A percentile compares a stretch with the other conserved stretches of the same genome.
phyloP scores from a whole-genome alignment of 2,113 vertebrate species.

The Neodon shergylaensis region DNA sequence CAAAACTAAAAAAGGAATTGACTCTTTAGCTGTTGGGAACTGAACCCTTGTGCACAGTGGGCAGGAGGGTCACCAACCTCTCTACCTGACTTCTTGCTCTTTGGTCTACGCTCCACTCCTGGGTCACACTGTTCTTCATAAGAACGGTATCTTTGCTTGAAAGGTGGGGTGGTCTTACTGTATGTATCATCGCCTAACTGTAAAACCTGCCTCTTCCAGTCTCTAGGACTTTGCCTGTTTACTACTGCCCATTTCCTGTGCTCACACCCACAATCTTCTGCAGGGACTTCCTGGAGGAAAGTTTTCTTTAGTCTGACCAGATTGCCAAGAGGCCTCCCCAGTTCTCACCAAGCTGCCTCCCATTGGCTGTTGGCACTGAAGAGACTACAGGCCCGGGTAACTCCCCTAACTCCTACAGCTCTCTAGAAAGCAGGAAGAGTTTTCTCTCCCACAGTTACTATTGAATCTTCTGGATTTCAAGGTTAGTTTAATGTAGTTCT shows the following conservation, averaged over 20 bases:
- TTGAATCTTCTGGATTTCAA: slow-evolving; percentile 25
- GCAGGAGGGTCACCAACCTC: not conserved
- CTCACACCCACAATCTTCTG: not conserved
- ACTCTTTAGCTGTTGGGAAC: not conserved
- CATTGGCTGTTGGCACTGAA: not conserved
- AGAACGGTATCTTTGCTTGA: not conserved
- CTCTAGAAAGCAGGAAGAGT: not conserved
- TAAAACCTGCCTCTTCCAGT: not conserved
- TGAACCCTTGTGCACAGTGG: not conserved
- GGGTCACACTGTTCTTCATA: not conserved
- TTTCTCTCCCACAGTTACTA: not conserved
- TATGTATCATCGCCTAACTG: not conserved
- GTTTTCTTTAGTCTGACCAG: not conserved
- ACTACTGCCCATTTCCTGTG: slow-evolving; percentile 7
- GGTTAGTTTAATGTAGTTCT: not conserved
- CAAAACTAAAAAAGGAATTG: not conserved
- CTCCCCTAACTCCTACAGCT: not conserved
- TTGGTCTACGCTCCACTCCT: not conserved
- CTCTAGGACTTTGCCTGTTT: slow-evolving; percentile 32
- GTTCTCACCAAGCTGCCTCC: not conserved
- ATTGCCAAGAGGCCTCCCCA: not conserved
- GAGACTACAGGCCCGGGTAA: not conserved
- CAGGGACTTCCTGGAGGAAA: slow-evolving; percentile 16
- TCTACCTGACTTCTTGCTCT: not conserved
- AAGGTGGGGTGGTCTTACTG: not conserved